Base-by-base conservation (phyloP, 1,140 invertebrate species). In the Trichonephila clavipes region DNA sequence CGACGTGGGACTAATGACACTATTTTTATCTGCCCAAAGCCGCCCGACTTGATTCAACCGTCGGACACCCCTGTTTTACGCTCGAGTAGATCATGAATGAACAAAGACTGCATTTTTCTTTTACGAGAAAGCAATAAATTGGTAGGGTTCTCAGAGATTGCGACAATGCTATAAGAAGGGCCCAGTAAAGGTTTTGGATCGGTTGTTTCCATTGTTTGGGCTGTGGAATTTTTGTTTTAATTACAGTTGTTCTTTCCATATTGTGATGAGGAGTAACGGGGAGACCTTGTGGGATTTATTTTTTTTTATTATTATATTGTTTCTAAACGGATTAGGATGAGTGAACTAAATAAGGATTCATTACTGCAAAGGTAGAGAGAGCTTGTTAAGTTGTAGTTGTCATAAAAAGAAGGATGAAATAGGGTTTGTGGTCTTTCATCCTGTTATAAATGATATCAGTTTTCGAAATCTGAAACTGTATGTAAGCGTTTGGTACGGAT, bases 1-100 rank as follows among this genome's bases (percentile, higher is more conserved):
- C 58, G 59, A 34, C 83, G 85, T 87, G 85, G 85, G 85, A 62
- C 59, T 87, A 87, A 62, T 87, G 85, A 34, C 85, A 87, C 85
- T 87, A 87, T 87, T 87, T 87, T 87, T 87, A 87, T 58, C 85
- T 72, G 24, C 69, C 69, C 14, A 66, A 66, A 66, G 64, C n/a
- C 64, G 28, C 69, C 69, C 69, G 69, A 16, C 14, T 34, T 24
- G 28, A 28, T 72, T 72, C 66, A 28, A 7, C 24, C 24, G 66
- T 64, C n/a, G 69, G 28, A 2, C 69, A 72, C 69, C 69, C 69
- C 28, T 34, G 24, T 34, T 24, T 10, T 34, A 10, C 69, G 24
- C 28, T 16, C 69, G 6, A n/a, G 14, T 10, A 14, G n/a, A 28
- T 28, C 69, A 16, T 28, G 69, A 28, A 14, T 72, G 28, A 34